Conservation (phyloP, 2,888 invertebrate species). For the Nebria brevicollis region DNA sequence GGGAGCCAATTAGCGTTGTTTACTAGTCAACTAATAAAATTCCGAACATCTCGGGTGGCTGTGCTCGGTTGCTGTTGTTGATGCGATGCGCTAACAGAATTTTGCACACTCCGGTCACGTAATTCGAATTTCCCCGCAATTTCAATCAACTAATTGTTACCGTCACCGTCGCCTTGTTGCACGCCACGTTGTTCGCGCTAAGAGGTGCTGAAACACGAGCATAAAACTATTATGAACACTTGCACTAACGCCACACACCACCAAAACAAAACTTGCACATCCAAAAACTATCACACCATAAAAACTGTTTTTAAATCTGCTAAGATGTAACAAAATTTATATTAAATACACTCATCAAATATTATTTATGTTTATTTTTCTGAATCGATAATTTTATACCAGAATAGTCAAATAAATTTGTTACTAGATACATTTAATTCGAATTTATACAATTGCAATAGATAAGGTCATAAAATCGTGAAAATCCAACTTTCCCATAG, state of each 20-base stretch:
- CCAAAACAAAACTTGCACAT: too few species aligned
- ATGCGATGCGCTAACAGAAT: constrained; percentile 34
- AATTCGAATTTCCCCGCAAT: constrained; percentile 46
- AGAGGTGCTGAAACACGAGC: neutral
- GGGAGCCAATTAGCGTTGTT: constrained; percentile 45
- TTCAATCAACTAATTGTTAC: constrained; percentile 46
- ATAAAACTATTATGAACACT: neutral
- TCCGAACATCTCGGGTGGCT: constrained; percentile 38
- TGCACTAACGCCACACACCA: neutral
- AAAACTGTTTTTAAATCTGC: too few species aligned
- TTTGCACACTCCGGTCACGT: constrained; percentile 42
- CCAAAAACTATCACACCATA: too few species aligned
- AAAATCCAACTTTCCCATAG: too few species aligned
- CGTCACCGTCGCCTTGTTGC: neutral
- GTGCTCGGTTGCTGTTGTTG: neutral
- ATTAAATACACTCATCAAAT: too few species aligned
- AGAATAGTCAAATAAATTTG: too few species aligned
- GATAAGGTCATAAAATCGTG: too few species aligned
- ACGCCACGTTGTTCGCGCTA: neutral
- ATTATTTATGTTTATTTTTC: too few species aligned
- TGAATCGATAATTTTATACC: too few species aligned
- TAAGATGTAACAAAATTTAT: too few species aligned
- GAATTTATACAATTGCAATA: too few species aligned
- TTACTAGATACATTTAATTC: too few species aligned
- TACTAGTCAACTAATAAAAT: constrained; percentile 44